These are phyloP conservation scores for Neotragus moschatus DNA, from an alignment of 2,113 vertebrate species.

Conservation along the genomic window DNA sequence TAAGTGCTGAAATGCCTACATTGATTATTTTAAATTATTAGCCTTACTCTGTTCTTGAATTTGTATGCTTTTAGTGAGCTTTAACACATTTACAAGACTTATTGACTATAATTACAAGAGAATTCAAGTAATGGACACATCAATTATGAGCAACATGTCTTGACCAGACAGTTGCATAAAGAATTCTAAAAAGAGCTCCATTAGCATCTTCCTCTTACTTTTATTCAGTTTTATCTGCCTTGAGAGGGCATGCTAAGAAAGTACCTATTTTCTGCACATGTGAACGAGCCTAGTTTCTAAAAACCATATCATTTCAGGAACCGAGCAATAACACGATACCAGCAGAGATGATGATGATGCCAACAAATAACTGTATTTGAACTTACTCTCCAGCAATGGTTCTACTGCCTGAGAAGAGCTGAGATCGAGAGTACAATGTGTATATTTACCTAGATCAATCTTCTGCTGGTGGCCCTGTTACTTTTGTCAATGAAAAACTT, in stretches of 20 bases:
- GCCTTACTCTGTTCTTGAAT: conserved; percentile 99
- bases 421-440: background rate
- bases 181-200: conserved; percentile 97
- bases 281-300: conserved; percentile 66
- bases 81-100: conserved; percentile 99
- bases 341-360: background rate
- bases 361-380: background rate
- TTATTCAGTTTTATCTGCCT: conserved; percentile 84
- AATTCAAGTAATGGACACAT: conserved; percentile 99
- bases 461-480: conserved; percentile 52
- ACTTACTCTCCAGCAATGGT: background rate
- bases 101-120: conserved; percentile 99
- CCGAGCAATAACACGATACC: conserved; percentile 32
- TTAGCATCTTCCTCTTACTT: conserved; percentile 92
- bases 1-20: conserved; percentile 99
- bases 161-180: conserved; percentile 97
- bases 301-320: conserved; percentile 55
- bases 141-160: conserved; percentile 99
- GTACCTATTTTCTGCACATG: conserved; percentile 72
- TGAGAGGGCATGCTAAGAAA: conserved; percentile 83
- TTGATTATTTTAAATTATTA: conserved; percentile 99
- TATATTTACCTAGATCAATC: conserved; percentile 27
- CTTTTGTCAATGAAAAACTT: conserved; percentile 66
- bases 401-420: background rate
- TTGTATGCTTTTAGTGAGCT: conserved; percentile 99